Evolutionary conservation across 1,140 invertebrate species (phyloP).

Genomic region (Anastrepha ludens): DNA sequence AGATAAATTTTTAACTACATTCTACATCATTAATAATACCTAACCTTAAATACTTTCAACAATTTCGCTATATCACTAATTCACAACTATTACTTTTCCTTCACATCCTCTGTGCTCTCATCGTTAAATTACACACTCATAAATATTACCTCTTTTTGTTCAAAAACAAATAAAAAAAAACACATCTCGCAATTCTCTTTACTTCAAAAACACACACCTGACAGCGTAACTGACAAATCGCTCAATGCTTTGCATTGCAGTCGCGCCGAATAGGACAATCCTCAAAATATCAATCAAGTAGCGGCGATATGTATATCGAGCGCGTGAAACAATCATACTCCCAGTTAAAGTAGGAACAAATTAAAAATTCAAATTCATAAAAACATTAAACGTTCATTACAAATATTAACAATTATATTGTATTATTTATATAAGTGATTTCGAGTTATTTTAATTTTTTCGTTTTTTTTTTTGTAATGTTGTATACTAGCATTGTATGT

Average conservation of each 20-base stretch:
- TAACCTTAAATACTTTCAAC: too few relatives aligned
- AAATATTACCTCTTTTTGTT: too few relatives aligned
- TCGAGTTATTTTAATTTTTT: slow-evolving; percentile 44
- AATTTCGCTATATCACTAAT: not conserved
- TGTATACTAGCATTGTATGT: slow-evolving; percentile 25
- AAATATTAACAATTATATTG: slow-evolving; percentile 53
- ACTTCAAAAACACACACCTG: not conserved
- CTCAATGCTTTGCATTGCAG: not conserved
- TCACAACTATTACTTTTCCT: not conserved
- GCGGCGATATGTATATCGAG: not conserved
- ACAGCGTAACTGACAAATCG: not conserved
- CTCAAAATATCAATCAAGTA: slow-evolving; percentile 21
- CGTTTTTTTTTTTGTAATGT: slow-evolving; percentile 4
- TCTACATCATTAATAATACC: too few relatives aligned
- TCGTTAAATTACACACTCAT: too few relatives aligned
- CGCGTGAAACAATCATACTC: not conserved
- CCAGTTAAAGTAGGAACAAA: not conserved
- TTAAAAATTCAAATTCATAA: not conserved
- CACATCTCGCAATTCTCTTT: too few relatives aligned
- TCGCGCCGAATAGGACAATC: not conserved
- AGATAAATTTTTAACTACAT: too few relatives aligned
- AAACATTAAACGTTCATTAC: slow-evolving; percentile 11
- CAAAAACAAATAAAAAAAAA: too few relatives aligned
- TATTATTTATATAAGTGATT: slow-evolving; percentile 45
- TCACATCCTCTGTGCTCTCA: too few relatives aligned